These are phyloP conservation scores for Scalopus aquaticus DNA, from an alignment of 2,113 vertebrate species.

Conservation along the genomic window DNA sequence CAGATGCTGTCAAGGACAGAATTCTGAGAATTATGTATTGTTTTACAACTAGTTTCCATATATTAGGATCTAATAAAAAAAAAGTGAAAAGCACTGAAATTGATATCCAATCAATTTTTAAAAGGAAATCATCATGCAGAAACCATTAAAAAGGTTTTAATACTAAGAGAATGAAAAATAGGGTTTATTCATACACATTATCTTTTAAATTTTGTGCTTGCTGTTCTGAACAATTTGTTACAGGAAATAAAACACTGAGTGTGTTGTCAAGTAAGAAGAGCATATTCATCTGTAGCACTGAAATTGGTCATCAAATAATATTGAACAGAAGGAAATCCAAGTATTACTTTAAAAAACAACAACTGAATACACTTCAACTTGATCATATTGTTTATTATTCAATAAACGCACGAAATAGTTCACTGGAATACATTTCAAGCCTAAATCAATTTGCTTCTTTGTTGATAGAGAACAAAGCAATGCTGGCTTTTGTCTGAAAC, in stretches of 20 bases:
- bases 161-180: slow-evolving; percentile 37
- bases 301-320: slow-evolving; percentile 40
- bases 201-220: slow-evolving; percentile 12
- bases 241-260: slow-evolving; percentile 31
- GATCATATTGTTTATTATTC: background rate
- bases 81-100: background rate
- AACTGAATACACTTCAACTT: slow-evolving; percentile 21
- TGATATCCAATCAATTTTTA: background rate
- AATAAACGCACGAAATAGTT: background rate
- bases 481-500: background rate
- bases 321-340: slow-evolving; percentile 55
- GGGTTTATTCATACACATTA: background rate
- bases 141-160: slow-evolving; percentile 9
- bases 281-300: slow-evolving; percentile 29
- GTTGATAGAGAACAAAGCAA: background rate
- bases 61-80: background rate
- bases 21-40: background rate
- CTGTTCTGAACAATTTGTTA: slow-evolving; percentile 40
- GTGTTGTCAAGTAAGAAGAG: slow-evolving; percentile 52
- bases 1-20: background rate
- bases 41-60: background rate
- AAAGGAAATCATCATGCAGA: slow-evolving; percentile 37
- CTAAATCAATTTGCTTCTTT: slow-evolving; percentile 6
- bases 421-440: background rate
- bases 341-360: background rate